These are phyloP conservation scores for Drosophila pectinifera DNA, from an alignment of 1,140 invertebrate genomes.

Conservation along the genomic window DNA sequence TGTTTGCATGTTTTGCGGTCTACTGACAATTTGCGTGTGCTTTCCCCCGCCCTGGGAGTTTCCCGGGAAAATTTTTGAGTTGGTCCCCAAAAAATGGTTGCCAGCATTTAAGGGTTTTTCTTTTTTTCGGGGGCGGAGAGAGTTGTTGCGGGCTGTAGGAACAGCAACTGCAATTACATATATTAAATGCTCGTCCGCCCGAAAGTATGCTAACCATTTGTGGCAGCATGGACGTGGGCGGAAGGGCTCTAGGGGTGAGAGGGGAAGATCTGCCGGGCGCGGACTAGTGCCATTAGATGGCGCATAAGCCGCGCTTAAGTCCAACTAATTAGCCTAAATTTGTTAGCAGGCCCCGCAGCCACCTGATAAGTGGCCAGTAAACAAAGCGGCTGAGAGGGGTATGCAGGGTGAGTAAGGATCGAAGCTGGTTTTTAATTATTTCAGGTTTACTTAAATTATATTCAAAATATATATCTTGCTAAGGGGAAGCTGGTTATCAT, in stretches of 20 bases:
- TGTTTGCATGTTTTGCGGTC: slow-evolving; percentile 74
- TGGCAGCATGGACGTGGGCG: slow-evolving; percentile 12
- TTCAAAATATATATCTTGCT: no score
- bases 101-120: slow-evolving; percentile 34
- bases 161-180: slow-evolving; percentile 68
- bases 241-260: background rate
- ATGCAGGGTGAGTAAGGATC: background rate
- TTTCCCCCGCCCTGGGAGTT: background rate
- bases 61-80: slow-evolving; percentile 26
- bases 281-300: slow-evolving; percentile 35
- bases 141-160: slow-evolving; percentile 24
- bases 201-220: slow-evolving; percentile 59
- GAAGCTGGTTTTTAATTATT: background rate
- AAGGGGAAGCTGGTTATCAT: background rate
- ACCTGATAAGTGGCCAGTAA: slow-evolving; percentile 63
- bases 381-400: background rate
- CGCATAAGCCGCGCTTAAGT: slow-evolving; percentile 68
- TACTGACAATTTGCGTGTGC: slow-evolving; percentile 61
- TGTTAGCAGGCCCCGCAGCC: slow-evolving; percentile 50
- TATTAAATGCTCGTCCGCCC: slow-evolving; percentile 53
- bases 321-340: slow-evolving; percentile 80
- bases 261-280: no score
- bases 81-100: slow-evolving; percentile 50
- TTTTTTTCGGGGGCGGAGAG: slow-evolving; percentile 15
- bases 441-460: no score